Percentiles rank a stretch among this genome's conserved stretches.
These are phyloP conservation scores for Vultur gryphus DNA, from an alignment of 2,797 vertebrate species.

Conservation along the genomic window DNA sequence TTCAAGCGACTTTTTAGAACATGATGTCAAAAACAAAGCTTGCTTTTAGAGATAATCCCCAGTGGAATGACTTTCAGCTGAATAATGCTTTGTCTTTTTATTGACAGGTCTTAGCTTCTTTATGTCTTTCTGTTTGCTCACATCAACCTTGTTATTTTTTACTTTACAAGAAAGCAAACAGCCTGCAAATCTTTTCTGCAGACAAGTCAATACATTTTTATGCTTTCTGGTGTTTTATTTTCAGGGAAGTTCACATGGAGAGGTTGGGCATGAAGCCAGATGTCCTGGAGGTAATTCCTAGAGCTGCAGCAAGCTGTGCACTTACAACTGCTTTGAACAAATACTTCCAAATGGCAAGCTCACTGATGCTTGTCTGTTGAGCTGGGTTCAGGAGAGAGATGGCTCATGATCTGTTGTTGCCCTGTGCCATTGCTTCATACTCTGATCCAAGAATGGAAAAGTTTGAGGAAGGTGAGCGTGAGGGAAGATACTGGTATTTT, in stretches of 20 bases:
- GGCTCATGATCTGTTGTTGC: neutral
- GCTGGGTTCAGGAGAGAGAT: neutral
- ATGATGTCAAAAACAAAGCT: neutral
- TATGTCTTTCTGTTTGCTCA: slow-evolving; percentile 56
- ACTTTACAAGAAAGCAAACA: slow-evolving; percentile 37
- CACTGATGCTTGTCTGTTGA: neutral
- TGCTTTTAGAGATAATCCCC: slow-evolving; percentile 8
- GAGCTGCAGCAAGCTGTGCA: neutral
- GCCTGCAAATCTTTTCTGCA: slow-evolving; percentile 25
- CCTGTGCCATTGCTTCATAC: neutral
- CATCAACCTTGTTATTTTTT: slow-evolving; percentile 57
- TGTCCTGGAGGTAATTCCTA: slow-evolving; percentile 39
- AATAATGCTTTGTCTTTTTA: slow-evolving; percentile 40
- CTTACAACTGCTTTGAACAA: neutral
- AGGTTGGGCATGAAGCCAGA: slow-evolving; percentile 29
- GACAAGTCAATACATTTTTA: slow-evolving; percentile 47
- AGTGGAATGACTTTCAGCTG: slow-evolving; percentile 22
- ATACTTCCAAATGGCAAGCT: neutral
- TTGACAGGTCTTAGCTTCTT: slow-evolving; percentile 54
- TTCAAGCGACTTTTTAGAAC: neutral
- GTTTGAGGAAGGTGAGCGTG: neutral
- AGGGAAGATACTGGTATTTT: neutral
- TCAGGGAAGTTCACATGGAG: slow-evolving; percentile 4
- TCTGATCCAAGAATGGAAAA: neutral
- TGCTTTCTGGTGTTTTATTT: slow-evolving; percentile 41